These are phyloP conservation scores for Caenorhabditis briggsae DNA, from an alignment of 1,140 invertebrate genomes.

Conservation along the genomic window DNA sequence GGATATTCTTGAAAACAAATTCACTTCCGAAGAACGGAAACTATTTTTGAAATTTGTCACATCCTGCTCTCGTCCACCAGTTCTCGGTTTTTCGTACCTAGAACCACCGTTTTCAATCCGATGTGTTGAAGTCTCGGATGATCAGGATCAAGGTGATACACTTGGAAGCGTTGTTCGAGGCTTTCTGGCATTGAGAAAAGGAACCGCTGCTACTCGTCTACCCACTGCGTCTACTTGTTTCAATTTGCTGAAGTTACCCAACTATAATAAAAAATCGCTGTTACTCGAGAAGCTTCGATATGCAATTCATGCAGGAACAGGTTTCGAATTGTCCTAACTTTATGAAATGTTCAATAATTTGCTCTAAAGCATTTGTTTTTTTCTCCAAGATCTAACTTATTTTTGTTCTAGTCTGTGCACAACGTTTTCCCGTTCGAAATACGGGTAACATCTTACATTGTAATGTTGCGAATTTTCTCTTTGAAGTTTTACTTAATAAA, in stretches of 20 bases:
- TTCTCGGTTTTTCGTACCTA: constrained; percentile 95
- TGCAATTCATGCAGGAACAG: constrained; percentile 96
- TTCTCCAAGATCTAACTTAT: neutral
- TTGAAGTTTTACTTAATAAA: constrained; percentile 50
- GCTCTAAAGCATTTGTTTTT: neutral
- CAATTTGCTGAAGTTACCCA: constrained; percentile 97
- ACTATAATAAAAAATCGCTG: constrained; percentile 96
- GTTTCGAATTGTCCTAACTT: constrained; percentile 87
- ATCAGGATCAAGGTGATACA: constrained; percentile 96
- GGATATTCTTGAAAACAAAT: constrained; percentile 97
- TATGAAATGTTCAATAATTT: neutral
- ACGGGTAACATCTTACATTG: neutral
- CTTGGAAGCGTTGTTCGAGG: constrained; percentile 95
- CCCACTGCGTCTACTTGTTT: constrained; percentile 99
- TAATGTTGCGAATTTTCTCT: neutral
- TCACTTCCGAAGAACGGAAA: constrained; percentile 89
- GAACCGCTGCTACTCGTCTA: constrained; percentile 91
- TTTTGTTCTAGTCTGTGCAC: neutral
- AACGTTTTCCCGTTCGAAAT: neutral
- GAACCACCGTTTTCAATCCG: constrained; percentile 99
- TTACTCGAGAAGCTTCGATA: constrained; percentile 95
- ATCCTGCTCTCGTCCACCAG: constrained; percentile 95
- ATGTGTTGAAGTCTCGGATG: constrained; percentile 97
- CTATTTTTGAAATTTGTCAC: constrained; percentile 99
- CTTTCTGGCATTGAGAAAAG: constrained; percentile 90